Evolutionary conservation across 2,113 vertebrate genomes (phyloP), one percentile per base, ranked within the genome.

Genomic region (Atherinomorus stipes): DNA sequence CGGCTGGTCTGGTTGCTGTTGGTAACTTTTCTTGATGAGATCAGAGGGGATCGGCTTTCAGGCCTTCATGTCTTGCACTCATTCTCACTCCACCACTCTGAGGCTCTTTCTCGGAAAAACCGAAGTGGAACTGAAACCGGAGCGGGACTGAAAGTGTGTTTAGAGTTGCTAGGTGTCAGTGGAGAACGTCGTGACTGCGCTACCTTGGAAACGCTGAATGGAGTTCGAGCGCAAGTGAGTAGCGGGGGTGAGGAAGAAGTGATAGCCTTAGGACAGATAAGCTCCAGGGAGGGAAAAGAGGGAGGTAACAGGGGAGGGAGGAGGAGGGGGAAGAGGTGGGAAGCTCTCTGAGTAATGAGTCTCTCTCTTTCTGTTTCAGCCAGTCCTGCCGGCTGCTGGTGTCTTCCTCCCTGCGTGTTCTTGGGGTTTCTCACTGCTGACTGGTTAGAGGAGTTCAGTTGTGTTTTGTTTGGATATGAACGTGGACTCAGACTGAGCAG

Each of bases 11-110:
- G 87, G 85, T 90, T 88, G 85, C 88, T 80, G 84, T 87, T 86
- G 75, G 88, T 91, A 88, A 90, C 89, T 88, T 83, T 89, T 74
- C 88, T 88, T 93, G 90, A 91, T 92, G 90, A 93, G 90, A 92
- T 94, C 91, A 90, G 89, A 87, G 80, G 67, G 83, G 90, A 90
- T 93, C 82, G 56, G 80, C 86, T 93, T 93, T 93, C 90, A 86
- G 80, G 72, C 75, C 78, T 75, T 79, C 68, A 71, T 57, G 3
- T 76, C 71, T 76, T 60, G 47, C 66, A 61, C 72, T 68, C 66
- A 25, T 52, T 12, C 61, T 61, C 62, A 21, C 57, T 59, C 67
- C 60, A 12, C 25, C 23, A 26, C 47, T 44, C 21, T 44, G 44
- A 16, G 2, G 28, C 54, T 31, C 60, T 26, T 37, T 73, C 52